Evolutionary conservation across 2,888 invertebrate genomes (phyloP), one percentile per base, ranked within the genome.

Genomic region (Drosophila emarginata): DNA sequence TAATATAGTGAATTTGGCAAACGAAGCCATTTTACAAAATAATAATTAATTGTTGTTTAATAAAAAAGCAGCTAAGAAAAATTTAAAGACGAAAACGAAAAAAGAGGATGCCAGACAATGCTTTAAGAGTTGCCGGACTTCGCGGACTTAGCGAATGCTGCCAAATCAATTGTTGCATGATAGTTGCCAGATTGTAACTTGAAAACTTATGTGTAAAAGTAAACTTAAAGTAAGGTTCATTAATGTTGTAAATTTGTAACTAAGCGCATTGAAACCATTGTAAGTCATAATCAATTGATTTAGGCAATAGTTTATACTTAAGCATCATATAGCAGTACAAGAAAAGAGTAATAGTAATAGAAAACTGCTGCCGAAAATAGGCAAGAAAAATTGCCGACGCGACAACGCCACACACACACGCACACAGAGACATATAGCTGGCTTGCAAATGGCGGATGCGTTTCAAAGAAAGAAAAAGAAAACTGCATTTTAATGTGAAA

Each of bases 1-100:
- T 4, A 93, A 69, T 4, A 90, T 64, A 45, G 89, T 77, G 67
- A 76, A 76, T 72, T 83, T 89, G 61, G 78, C 91, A 14, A 91
- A 37, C 6, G 85, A 80, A 11, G 80, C 74, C 91, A 92, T 91
- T 14, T 4, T 4, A 28, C 0, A 32, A 11, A 0, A 4, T 39
- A 36, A 7, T 2, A 12, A 2, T 11, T 15, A n/a, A 12, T 11
- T 54, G n/a, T 32, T 32, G 45, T 18, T 11, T 11, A 37, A n/a
- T 4, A 4, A 5, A 45, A 11, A 11, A 4, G 1, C 2, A 9
- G 9, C 15, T 2, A 9, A 18, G 9, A 45, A 11, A 18, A 45
- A 45, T 14, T 37, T 37, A n/a, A 37, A 37, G 37, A 37, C 37
- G n/a, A 37, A 36, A n/a, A 37, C 37, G 37, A n/a, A n/a, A 37